Conservation (phyloP, 2,113 vertebrate genomes). For the Tupaia chinensis region DNA sequence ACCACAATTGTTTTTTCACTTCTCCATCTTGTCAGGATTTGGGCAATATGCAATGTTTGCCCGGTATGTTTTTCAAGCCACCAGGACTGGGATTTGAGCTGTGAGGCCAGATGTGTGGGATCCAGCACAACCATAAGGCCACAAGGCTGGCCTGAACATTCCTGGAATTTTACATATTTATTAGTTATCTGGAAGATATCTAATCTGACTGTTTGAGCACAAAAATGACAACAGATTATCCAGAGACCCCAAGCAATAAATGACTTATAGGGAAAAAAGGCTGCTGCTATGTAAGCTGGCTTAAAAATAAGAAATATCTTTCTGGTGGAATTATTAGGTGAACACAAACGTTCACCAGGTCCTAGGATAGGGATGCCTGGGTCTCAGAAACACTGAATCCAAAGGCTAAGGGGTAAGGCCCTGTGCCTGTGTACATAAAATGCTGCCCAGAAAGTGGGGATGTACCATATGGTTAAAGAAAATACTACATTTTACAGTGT, state of each 20-base stretch:
- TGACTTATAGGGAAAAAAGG: not conserved
- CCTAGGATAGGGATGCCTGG: not conserved
- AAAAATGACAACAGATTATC: not conserved
- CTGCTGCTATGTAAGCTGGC: not conserved
- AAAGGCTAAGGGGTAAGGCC: not conserved
- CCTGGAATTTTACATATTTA: constrained; percentile 4
- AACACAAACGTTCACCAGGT: not conserved
- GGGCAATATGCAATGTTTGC: too few species aligned
- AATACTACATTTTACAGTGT: not conserved
- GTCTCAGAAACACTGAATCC: not conserved
- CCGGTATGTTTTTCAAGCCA: too few species aligned
- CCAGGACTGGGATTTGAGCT: too few species aligned
- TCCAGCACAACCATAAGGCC: too few species aligned
- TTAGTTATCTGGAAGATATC: not conserved
- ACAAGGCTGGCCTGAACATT: not conserved
- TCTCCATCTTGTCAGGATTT: too few species aligned
- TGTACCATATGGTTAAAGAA: not conserved
- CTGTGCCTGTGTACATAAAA: not conserved
- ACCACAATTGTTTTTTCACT: too few species aligned
- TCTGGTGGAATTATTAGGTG: not conserved
- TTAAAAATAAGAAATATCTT: not conserved
- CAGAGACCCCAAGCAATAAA: not conserved
- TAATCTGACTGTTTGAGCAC: not conserved
- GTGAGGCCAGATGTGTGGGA: too few species aligned
- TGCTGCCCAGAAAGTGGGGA: not conserved